phyloP scores from a whole-genome alignment of 2,888 invertebrate species.

The Sipunculus nudus region DNA sequence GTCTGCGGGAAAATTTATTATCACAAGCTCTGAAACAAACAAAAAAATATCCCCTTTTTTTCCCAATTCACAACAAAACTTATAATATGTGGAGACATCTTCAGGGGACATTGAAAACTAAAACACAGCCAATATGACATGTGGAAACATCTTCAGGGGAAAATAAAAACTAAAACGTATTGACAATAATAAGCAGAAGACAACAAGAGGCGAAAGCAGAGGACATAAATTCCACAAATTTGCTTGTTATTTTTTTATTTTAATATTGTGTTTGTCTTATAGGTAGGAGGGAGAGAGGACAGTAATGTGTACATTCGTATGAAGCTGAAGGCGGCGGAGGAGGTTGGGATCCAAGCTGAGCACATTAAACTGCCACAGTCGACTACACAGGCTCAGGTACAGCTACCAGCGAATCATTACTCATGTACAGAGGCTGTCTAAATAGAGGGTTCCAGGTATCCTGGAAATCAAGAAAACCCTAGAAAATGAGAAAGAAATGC shows the following conservation, averaged over 20 bases:
- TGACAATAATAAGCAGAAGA: background rate
- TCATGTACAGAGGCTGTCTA: background rate
- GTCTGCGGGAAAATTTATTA: too few species aligned
- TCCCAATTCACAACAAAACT: too few species aligned
- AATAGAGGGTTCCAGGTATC: background rate
- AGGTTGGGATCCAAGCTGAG: conserved; percentile 86
- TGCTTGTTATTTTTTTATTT: conserved; percentile 1
- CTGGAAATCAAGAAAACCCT: background rate
- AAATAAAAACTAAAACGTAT: background rate
- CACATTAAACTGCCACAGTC: conserved; percentile 83
- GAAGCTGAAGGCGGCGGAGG: conserved; percentile 91
- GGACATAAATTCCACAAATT: too few species aligned
- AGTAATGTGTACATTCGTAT: conserved; percentile 98
- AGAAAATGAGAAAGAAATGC: too few species aligned
- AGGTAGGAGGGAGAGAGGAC: conserved; percentile 96
- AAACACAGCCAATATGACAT: too few species aligned
- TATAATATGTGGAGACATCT: too few species aligned
- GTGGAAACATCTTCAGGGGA: too few species aligned
- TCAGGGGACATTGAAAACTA: too few species aligned
- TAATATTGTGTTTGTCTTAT: conserved; percentile 55
- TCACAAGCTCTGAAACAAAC: too few species aligned
- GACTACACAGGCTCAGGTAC: conserved; percentile 76
- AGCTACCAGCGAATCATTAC: background rate
- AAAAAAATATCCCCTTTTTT: too few species aligned
- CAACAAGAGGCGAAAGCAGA: too few species aligned